phyloP scores from a whole-genome alignment of 2,888 invertebrate genomes.

The Xestoiulus laeticollis region DNA sequence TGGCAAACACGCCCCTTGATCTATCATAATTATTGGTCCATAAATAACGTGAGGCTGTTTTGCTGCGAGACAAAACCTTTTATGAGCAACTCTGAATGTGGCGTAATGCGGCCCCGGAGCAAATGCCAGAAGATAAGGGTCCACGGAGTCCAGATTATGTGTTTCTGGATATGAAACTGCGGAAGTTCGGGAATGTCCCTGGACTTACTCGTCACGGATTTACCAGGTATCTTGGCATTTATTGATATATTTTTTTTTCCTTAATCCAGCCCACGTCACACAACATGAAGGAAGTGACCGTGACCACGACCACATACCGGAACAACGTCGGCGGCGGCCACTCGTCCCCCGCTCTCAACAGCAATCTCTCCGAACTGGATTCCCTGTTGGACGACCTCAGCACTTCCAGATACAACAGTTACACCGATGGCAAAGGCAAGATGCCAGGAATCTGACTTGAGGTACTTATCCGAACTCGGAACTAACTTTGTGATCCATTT shows the following conservation, averaged over 20 bases:
- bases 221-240: too few relatives aligned
- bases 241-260: not conserved
- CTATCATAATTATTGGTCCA: too few relatives aligned
- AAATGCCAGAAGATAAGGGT: too few relatives aligned
- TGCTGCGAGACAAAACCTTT: too few relatives aligned
- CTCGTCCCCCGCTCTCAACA: conserved; percentile 67
- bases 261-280: conserved; percentile 23
- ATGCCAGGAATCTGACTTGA: not conserved
- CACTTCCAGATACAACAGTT: conserved; percentile 64
- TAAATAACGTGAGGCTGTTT: too few relatives aligned
- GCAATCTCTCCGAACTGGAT: conserved; percentile 89
- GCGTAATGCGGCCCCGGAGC: too few relatives aligned
- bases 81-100: too few relatives aligned
- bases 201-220: too few relatives aligned
- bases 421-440: conserved; percentile 57
- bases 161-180: too few relatives aligned
- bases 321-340: not conserved
- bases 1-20: too few relatives aligned
- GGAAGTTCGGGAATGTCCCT: too few relatives aligned
- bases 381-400: conserved; percentile 90
- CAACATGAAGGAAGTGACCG: conserved; percentile 65
- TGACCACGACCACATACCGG: conserved; percentile 58
- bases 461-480: not conserved
- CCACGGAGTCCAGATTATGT: too few relatives aligned
- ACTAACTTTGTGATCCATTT: not conserved